Percentiles rank a stretch among this genome's conserved stretches.
Evolutionary conservation across 2,797 vertebrate genomes (phyloP).

Genomic region (Paguma larvata): DNA sequence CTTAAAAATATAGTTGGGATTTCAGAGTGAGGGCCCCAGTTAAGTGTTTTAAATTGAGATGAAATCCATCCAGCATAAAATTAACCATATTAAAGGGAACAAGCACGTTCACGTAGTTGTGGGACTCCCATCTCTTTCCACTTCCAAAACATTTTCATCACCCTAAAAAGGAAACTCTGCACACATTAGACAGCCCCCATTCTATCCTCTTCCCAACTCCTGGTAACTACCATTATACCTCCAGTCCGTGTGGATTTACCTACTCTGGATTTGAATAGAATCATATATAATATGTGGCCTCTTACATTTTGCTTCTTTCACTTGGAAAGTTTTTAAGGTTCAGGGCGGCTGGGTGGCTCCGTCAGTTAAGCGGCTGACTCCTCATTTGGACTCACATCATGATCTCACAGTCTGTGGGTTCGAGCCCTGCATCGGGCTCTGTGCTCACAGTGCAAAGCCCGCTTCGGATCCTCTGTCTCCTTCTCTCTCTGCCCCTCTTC

Average conservation of each 20-base stretch:
- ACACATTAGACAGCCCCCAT: background rate
- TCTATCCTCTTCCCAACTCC: background rate
- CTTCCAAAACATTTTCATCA: background rate
- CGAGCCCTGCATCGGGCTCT: too few species aligned
- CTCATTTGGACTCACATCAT: too few species aligned
- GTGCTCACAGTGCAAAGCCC: too few species aligned
- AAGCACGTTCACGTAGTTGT: background rate
- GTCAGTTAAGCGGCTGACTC: too few species aligned
- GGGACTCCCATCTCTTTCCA: background rate
- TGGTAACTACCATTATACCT: background rate
- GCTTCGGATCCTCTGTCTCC: too few species aligned
- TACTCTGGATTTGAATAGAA: background rate
- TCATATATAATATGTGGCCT: background rate
- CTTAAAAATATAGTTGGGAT: background rate
- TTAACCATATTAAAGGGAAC: conserved; percentile 2
- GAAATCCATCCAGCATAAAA: background rate
- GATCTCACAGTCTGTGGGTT: too few species aligned
- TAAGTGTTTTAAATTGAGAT: background rate
- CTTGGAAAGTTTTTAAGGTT: background rate
- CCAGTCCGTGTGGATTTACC: background rate
- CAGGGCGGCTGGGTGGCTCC: background rate
- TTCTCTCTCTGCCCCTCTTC: too few species aligned
- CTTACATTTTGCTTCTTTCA: background rate
- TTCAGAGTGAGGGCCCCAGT: background rate
- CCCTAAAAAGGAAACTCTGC: background rate